Conservation (phyloP, 2,888 invertebrate genomes). For the Hymenopus coronatus region DNA sequence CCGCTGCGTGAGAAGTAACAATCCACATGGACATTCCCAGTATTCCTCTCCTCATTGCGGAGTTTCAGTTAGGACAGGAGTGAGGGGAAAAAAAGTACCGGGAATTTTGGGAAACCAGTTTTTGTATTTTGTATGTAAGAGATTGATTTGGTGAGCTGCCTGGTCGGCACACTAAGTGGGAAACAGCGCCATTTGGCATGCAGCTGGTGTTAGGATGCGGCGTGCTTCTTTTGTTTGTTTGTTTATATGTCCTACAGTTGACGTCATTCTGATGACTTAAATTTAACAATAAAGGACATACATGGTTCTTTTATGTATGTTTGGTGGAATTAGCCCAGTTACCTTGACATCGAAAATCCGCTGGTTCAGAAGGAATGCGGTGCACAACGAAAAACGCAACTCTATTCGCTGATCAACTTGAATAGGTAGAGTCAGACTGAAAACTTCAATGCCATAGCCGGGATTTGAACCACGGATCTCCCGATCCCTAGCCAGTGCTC, state of each 20-base stretch:
- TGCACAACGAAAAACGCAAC: no score
- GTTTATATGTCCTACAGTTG: neutral
- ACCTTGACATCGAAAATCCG: no score
- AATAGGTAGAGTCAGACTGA: no score
- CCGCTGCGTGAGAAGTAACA: neutral
- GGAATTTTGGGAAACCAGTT: neutral
- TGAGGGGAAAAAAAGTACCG: neutral
- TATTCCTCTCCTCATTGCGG: neutral
- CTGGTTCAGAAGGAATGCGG: no score
- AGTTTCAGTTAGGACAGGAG: neutral
- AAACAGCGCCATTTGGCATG: neutral
- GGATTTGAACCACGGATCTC: no score
- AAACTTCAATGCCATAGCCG: no score
- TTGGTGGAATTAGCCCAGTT: no score
- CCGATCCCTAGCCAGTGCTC: no score
- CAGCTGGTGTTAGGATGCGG: neutral
- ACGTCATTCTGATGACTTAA: no score
- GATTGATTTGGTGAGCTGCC: neutral
- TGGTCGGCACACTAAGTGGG: neutral
- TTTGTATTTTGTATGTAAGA: slow-evolving; percentile 2
- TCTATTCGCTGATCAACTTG: no score
- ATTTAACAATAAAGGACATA: no score
- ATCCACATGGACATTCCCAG: neutral
- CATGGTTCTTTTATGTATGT: no score
- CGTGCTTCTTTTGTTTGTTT: neutral